These are phyloP conservation scores for Bovichtus diacanthus DNA, from an alignment of 2,797 vertebrate species.

Conservation along the genomic window DNA sequence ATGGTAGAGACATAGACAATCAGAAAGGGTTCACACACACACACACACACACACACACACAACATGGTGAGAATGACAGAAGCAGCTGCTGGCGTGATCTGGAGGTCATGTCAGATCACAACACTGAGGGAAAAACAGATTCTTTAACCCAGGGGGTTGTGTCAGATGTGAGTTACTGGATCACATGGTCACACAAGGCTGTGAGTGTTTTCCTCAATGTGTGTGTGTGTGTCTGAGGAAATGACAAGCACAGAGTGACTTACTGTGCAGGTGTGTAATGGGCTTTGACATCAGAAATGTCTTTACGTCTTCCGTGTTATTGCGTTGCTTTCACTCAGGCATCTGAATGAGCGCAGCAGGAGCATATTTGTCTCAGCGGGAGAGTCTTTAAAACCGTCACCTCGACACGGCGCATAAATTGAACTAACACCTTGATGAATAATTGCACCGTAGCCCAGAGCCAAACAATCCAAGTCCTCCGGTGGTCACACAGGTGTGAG, in stretches of 20 bases:
- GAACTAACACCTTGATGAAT: conserved; percentile 14
- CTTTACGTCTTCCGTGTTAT: neutral
- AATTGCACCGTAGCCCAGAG: neutral
- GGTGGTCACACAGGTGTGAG: conserved; percentile 1
- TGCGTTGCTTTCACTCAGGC: neutral
- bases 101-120: conserved; percentile 78
- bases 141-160: conserved; percentile 73
- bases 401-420: conserved; percentile 13
- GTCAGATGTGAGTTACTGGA: conserved; percentile 63
- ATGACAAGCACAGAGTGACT: neutral
- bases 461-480: neutral
- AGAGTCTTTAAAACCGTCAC: conserved; percentile 11
- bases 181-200: conserved; percentile 64
- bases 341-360: neutral
- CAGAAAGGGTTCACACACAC: conserved; percentile 7
- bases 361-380: conserved; percentile 6
- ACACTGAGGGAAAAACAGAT: conserved; percentile 74
- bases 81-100: conserved; percentile 76
- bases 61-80: conserved; percentile 70
- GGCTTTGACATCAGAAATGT: neutral
- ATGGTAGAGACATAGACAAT: conserved; percentile 22
- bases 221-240: conserved; percentile 14
- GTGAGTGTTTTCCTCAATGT: conserved; percentile 37
- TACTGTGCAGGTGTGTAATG: neutral
- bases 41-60: conserved; percentile 31